Base-by-base conservation (phyloP, 2,888 invertebrate genomes). In the Augochlorella aurata region DNA sequence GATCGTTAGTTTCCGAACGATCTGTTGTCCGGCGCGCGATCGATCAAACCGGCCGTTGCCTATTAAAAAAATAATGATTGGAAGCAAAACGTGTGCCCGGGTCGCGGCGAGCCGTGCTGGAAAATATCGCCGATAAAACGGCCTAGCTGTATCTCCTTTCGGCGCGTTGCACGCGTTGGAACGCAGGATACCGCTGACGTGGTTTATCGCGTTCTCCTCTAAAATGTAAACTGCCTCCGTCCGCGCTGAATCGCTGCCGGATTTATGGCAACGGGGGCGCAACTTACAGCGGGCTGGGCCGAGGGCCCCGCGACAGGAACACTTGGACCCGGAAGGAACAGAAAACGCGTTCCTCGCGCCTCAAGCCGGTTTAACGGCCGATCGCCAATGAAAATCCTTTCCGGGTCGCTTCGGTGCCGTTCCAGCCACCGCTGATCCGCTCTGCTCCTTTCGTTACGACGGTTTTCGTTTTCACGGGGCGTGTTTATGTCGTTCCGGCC, bases 81-180 rank as follows among this genome's bases (percentile, higher is more conserved):
- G 9, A 18, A 49, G n/a, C 10, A 12, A 58, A 18, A 29, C 16
- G 10, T 18, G 10, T 21, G 10, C 38, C 38, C 49, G 38, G n/a
- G 5, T 54, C 10, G 16, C 18, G 16, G 3, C 9, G 66, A 70
- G 29, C 12, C 50, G 38, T 29, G 63, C 21, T 24, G 67, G 50
- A 52, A 82, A 81, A 69, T 76, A 67, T 72, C 16, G 74, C 10
- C 67, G 67, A 81, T 81, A 81, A 81, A 79, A 24, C 44, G 49
- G 16, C 10, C 18, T 7, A 16, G 54, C 50, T 50, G 21, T 74
- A 50, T 45, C 66, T 61, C n/a, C n/a, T 29, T 54, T 69, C 21
- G 45, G 47, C 24, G 16, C 16, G 63, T 69, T 73, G 65, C 58
- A 10, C 47, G 54, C 50, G 47, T 47, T 38, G 79, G 38, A 72